Evolutionary conservation across 2,113 vertebrate genomes (phyloP).

Genomic region (Eurystomus gularis): DNA sequence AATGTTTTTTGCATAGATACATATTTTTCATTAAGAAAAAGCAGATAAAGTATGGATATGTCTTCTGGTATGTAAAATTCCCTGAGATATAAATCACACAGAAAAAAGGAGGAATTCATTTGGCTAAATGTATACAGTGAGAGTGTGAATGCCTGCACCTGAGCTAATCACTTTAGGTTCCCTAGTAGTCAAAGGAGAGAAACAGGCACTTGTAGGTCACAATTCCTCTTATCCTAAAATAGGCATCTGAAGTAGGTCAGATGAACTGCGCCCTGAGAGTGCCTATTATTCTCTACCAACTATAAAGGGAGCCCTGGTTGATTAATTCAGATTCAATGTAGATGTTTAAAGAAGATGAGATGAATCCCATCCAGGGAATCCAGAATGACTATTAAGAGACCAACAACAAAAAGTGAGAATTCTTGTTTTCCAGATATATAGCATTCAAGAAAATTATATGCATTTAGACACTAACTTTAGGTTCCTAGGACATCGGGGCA

Average conservation of each 20-base stretch:
- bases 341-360: conserved; percentile 34
- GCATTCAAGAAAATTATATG: background rate
- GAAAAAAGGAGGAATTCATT: background rate
- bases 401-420: background rate
- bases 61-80: background rate
- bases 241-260: conserved; percentile 61
- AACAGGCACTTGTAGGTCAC: conserved; percentile 57
- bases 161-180: conserved; percentile 34
- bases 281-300: conserved; percentile 33
- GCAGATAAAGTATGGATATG: background rate
- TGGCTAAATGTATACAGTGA: background rate
- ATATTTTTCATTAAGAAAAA: background rate
- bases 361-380: conserved; percentile 40
- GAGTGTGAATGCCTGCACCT: background rate
- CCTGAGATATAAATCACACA: conserved; percentile 11
- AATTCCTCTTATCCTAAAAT: conserved; percentile 58
- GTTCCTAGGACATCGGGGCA: background rate
- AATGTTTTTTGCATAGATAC: background rate
- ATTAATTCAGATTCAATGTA: conserved; percentile 48
- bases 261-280: conserved; percentile 36
- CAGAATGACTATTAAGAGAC: background rate
- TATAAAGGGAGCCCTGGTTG: conserved; percentile 28
- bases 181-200: conserved; percentile 34
- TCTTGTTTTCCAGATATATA: background rate
- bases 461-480: background rate